Evolutionary conservation across 1,140 invertebrate species (phyloP), one percentile per base, ranked within the genome.

Genomic region (Maconellicoccus hirsutus): DNA sequence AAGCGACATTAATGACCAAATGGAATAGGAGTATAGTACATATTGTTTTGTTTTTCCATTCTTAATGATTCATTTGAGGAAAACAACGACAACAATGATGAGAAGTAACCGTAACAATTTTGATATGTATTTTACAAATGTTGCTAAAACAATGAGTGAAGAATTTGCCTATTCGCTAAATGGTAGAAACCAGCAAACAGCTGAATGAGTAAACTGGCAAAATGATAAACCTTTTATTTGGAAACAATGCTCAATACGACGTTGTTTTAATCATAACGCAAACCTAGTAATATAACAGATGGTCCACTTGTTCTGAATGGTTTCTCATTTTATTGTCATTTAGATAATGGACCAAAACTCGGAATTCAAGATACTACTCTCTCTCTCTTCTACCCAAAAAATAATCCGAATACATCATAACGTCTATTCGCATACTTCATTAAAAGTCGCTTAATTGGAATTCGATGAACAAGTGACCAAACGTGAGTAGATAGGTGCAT

Each of bases 191-290:
- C 16, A 26, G 25, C 61, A 66, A 66, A 66, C 16, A 16, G 61
- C 25, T 66, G 61, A 66, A 66, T 66, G 61, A 66, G 10, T 66
- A 66, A 66, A 66, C 61, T 25, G 61, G 61, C 61, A 66, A 66
- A n/a, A 66, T 66, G 61, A 66, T 66, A 66, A 66, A 66, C 25
- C 61, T 66, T 66, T 66, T 66, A 66, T 66, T 23, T 26, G 61
- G 8, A 66, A 23, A 66, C 61, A 66, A 66, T 66, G 21, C 61
- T 66, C 61, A 23, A 8, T 66, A 23, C 61, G 61, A 66, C 61
- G 61, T 66, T 66, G 61, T 66, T 66, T 66, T 66, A 66, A 66
- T 66, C 61, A 66, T 66, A 66, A 66, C 61, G 16, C 25, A 66
- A 66, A 66, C 61, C 61, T 66, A 23, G 21, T 66, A 66, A 66